These are phyloP conservation scores for Leptopilina clavipes DNA, from an alignment of 1,140 invertebrate genomes.

Conservation along the genomic window DNA sequence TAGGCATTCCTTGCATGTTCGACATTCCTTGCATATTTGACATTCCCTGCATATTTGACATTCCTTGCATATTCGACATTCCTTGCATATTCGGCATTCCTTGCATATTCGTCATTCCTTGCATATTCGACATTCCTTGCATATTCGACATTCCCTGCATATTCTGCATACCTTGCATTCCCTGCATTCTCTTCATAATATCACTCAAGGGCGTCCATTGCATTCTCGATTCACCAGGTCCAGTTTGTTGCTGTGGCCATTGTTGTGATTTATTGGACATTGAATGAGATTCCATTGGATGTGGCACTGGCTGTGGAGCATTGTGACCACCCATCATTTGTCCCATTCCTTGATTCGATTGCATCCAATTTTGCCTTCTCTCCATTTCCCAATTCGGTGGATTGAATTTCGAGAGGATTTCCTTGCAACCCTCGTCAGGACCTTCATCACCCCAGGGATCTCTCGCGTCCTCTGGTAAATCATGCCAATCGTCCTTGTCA, in stretches of 20 bases:
- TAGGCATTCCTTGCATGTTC: background rate
- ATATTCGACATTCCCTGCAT: background rate
- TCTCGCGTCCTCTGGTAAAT: slow-evolving; percentile 71
- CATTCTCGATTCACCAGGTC: background rate
- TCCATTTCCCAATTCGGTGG: slow-evolving; percentile 15
- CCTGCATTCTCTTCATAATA: slow-evolving; percentile 26
- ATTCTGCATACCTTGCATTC: background rate
- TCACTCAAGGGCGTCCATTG: slow-evolving; percentile 7
- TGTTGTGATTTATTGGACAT: background rate
- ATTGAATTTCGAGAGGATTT: background rate
- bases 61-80: background rate
- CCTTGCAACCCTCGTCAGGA: background rate
- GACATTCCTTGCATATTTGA: background rate
- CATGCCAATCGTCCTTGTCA: slow-evolving; percentile 68
- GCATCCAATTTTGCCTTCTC: background rate
- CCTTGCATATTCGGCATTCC: background rate
- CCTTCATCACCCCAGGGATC: slow-evolving; percentile 72
- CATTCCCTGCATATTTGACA: background rate
- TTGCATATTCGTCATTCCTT: background rate
- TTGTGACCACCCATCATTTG: slow-evolving; percentile 8
- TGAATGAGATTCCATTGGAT: background rate
- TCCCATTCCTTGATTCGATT: background rate
- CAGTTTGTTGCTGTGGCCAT: background rate
- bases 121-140: background rate
- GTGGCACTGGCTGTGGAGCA: slow-evolving; percentile 7